phyloP scores from a whole-genome alignment of 2,113 vertebrate species.

The Peromyscus leucopus region DNA sequence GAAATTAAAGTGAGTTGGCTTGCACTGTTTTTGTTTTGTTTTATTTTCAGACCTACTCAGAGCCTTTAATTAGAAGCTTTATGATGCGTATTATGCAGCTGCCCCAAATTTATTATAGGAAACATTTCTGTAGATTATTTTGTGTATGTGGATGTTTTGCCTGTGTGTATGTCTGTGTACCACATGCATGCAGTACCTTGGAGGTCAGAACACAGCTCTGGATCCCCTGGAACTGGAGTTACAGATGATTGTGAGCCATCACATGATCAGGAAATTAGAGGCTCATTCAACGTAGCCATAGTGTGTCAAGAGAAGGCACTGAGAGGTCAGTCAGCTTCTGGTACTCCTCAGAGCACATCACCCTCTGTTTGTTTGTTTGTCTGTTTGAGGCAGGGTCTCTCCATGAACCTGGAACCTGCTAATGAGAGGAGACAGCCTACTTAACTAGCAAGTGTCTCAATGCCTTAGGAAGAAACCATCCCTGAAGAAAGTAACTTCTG shows the following conservation, averaged over 20 bases:
- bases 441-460: neutral
- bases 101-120: neutral
- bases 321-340: neutral
- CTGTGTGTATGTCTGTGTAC: neutral
- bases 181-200: neutral
- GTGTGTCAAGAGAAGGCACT: neutral
- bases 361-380: neutral
- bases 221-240: neutral
- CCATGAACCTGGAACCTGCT: neutral
- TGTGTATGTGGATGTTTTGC: neutral
- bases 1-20: neutral
- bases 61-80: neutral
- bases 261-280: neutral
- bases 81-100: neutral
- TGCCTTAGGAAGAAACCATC: neutral
- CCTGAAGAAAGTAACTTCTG: neutral
- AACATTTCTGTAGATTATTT: neutral
- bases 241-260: neutral
- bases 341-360: neutral
- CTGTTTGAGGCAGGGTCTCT: neutral
- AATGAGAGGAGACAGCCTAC: neutral
- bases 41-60: constrained; percentile 4
- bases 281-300: neutral
- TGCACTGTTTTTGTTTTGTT: neutral
- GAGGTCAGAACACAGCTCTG: neutral